A percentile compares a stretch with the other conserved stretches of the same genome.
These are phyloP conservation scores for Pilophorus perplexus DNA, from an alignment of 2,888 invertebrate species.

Conservation along the genomic window DNA sequence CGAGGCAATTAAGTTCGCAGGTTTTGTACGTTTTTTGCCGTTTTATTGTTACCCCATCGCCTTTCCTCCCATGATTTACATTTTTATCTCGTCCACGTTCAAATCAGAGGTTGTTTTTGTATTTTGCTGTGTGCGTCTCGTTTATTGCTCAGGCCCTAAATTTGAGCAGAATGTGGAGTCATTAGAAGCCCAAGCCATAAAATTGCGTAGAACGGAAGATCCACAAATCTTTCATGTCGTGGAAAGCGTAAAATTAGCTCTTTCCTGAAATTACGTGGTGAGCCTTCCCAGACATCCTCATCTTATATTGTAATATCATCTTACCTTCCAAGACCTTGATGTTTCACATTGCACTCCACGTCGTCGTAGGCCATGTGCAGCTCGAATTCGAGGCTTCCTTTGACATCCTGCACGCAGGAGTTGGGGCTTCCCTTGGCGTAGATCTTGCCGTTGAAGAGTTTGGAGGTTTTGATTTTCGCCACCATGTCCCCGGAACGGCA, in stretches of 20 bases:
- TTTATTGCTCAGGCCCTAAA: too few species aligned
- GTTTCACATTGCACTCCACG: slow-evolving; percentile 87
- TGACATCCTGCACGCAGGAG: slow-evolving; percentile 85
- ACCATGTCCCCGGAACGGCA: slow-evolving; percentile 91
- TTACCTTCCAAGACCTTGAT: slow-evolving; percentile 61
- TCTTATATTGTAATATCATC: too few species aligned
- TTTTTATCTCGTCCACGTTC: too few species aligned
- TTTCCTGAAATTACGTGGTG: too few species aligned
- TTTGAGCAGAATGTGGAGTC: too few species aligned
- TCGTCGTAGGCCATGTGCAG: slow-evolving; percentile 89
- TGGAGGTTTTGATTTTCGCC: slow-evolving; percentile 85
- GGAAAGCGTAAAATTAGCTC: too few species aligned
- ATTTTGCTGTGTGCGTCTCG: too few species aligned
- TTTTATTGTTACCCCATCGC: not conserved
- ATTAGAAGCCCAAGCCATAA: too few species aligned
- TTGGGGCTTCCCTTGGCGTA: slow-evolving; percentile 93
- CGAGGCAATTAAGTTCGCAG: not conserved
- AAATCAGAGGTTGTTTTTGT: too few species aligned
- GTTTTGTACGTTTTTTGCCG: not conserved
- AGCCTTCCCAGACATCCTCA: too few species aligned
- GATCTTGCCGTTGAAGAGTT: slow-evolving; percentile 89
- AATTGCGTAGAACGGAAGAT: too few species aligned
- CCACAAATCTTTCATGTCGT: too few species aligned
- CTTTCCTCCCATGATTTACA: not conserved
- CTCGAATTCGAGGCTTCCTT: slow-evolving; percentile 84